Evolutionary conservation across 2,888 invertebrate genomes (phyloP).

Genomic region (Epinotia nisella): DNA sequence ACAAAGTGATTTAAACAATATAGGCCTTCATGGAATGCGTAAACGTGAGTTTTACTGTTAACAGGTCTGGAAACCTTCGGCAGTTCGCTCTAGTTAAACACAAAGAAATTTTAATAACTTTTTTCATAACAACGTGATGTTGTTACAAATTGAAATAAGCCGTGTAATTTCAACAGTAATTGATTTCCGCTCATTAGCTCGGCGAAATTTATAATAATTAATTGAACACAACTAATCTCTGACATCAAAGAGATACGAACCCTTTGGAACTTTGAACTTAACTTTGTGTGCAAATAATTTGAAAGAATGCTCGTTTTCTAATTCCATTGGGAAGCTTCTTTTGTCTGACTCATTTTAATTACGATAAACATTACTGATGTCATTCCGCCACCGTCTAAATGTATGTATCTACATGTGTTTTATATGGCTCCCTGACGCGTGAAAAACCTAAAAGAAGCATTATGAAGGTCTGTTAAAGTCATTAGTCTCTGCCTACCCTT

Average conservation of each 20-base stretch:
- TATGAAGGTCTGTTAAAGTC: conserved; percentile 18
- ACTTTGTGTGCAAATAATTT: conserved; percentile 35
- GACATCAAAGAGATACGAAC: conserved; percentile 37
- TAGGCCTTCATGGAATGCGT: conserved; percentile 30
- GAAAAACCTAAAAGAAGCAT: conserved; percentile 22
- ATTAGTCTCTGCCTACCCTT: conserved; percentile 33
- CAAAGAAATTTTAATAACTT: conserved; percentile 5
- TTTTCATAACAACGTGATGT: background rate
- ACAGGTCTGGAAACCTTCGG: conserved; percentile 38
- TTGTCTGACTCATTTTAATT: conserved; percentile 11
- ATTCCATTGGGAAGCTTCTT: conserved; percentile 15
- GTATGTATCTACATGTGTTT: conserved; percentile 14
- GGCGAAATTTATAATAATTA: conserved; percentile 30
- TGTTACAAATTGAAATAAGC: conserved; percentile 21
- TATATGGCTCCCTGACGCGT: conserved; percentile 1
- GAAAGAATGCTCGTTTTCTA: conserved; percentile 25
- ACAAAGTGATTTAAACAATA: conserved; percentile 41
- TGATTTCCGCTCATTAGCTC: conserved; percentile 22
- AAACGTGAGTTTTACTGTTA: conserved; percentile 36
- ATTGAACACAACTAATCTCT: conserved; percentile 37
- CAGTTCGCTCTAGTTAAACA: conserved; percentile 15
- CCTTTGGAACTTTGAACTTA: conserved; percentile 40
- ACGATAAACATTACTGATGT: background rate
- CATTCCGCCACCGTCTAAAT: background rate
- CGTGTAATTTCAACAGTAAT: conserved; percentile 23